Percentiles rank a stretch among this genome's conserved stretches.
These are phyloP conservation scores for Pagrus major DNA, from an alignment of 2,113 vertebrate species.

Conservation along the genomic window DNA sequence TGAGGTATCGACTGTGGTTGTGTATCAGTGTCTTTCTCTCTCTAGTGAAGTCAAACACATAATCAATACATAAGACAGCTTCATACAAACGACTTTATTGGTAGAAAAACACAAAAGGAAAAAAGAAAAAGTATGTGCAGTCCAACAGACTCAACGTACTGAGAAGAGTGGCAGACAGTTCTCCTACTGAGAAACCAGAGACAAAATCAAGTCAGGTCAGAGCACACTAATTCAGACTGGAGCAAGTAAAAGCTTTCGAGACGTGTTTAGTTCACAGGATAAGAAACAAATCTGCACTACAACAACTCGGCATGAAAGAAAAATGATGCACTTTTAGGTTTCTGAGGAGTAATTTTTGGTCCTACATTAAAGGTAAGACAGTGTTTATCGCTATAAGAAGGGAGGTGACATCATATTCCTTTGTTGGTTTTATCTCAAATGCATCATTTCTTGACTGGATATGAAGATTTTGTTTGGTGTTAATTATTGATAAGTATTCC, in stretches of 20 bases:
- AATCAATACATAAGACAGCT: slow-evolving; percentile 65
- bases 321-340: not conserved
- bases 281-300: not conserved
- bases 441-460: not conserved
- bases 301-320: not conserved
- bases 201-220: slow-evolving; percentile 64
- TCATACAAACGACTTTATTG: slow-evolving; percentile 75
- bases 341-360: too few species aligned
- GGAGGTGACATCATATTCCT: not conserved
- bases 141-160: slow-evolving; percentile 55
- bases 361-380: not conserved
- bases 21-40: not conserved
- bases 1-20: not conserved
- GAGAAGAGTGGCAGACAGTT: slow-evolving; percentile 57
- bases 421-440: not conserved
- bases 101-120: slow-evolving; percentile 42
- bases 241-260: slow-evolving; percentile 26
- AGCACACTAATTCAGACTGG: slow-evolving; percentile 39
- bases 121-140: slow-evolving; percentile 8
- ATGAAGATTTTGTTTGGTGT: not conserved
- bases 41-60: slow-evolving; percentile 58
- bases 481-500: not conserved
- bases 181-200: slow-evolving; percentile 72
- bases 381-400: not conserved
- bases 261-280: slow-evolving; percentile 17